phyloP scores from a whole-genome alignment of 23 tunicate genomes.

The Styela clava region DNA sequence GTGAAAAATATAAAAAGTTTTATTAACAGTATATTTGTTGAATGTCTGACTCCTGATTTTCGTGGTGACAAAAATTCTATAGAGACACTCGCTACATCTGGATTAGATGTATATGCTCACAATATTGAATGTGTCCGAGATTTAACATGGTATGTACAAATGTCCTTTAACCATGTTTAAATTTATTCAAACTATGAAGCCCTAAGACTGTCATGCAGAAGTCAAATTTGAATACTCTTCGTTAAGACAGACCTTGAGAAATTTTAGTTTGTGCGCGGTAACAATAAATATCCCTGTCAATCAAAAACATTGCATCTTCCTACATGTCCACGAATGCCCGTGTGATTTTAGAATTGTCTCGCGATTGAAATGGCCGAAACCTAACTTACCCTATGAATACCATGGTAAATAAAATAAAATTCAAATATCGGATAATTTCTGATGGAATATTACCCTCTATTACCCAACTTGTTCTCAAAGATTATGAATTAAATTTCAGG shows the following conservation, averaged over 20 bases:
- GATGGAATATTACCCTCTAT: too few species aligned
- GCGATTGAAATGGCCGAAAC: too few species aligned
- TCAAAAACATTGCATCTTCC: too few species aligned
- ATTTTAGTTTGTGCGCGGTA: background rate
- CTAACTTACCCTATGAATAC: too few species aligned
- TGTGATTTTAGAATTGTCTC: too few species aligned
- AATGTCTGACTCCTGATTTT: slow-evolving; percentile 93
- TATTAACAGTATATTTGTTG: slow-evolving; percentile 67
- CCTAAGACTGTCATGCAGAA: background rate
- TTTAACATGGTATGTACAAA: slow-evolving; percentile 60
- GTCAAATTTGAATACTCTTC: background rate
- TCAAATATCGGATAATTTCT: too few species aligned
- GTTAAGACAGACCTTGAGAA: background rate
- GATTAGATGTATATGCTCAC: slow-evolving; percentile 94
- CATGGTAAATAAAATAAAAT: too few species aligned
- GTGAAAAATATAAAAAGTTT: slow-evolving; percentile 59
- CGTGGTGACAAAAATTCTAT: slow-evolving; percentile 73
- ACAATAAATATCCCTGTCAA: too few species aligned
- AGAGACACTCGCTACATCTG: slow-evolving; percentile 68
- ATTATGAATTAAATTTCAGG: too few species aligned
- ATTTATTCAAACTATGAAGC: background rate
- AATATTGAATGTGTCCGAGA: slow-evolving; percentile 90
- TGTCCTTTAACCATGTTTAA: too few species aligned
- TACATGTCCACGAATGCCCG: too few species aligned
- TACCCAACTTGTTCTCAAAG: too few species aligned